phyloP scores from a whole-genome alignment of 2,797 vertebrate genomes.

The Heteromormyrus szaboi region DNA sequence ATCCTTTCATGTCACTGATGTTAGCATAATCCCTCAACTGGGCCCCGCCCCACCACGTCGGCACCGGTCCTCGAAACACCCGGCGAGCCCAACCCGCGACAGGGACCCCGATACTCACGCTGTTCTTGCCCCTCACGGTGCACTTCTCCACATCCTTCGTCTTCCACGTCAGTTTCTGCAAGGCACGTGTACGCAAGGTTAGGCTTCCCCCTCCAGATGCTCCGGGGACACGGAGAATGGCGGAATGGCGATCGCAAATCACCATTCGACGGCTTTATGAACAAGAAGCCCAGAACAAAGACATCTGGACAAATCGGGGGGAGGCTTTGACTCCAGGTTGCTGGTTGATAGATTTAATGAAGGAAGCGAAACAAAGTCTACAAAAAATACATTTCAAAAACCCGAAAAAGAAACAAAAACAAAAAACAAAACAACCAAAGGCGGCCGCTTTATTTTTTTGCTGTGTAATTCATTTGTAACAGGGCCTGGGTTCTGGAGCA shows the following conservation, averaged over 20 bases:
- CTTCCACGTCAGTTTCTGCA: conserved; percentile 74
- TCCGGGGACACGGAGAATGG: background rate
- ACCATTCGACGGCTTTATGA: background rate
- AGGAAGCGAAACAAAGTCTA: background rate
- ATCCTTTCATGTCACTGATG: conserved; percentile 15
- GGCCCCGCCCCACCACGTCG: background rate
- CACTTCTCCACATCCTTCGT: conserved; percentile 74
- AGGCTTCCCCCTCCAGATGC: background rate
- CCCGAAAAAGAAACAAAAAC: background rate
- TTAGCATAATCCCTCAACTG: conserved; percentile 35
- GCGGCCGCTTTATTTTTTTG: background rate
- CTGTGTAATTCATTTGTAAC: conserved; percentile 6
- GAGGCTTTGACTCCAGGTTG: background rate
- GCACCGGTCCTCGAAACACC: background rate
- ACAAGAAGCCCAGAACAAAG: background rate
- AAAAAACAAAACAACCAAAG: background rate
- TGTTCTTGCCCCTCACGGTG: conserved; percentile 74
- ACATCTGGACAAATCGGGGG: background rate
- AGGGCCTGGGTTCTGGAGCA: background rate
- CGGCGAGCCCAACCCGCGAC: background rate
- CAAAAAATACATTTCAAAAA: background rate
- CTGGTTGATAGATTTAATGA: background rate
- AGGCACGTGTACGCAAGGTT: conserved; percentile 34
- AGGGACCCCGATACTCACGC: conserved; percentile 54
- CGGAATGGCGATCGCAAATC: background rate